phyloP scores from a whole-genome alignment of 2,113 vertebrate species.

The Erinaceus europaeus region DNA sequence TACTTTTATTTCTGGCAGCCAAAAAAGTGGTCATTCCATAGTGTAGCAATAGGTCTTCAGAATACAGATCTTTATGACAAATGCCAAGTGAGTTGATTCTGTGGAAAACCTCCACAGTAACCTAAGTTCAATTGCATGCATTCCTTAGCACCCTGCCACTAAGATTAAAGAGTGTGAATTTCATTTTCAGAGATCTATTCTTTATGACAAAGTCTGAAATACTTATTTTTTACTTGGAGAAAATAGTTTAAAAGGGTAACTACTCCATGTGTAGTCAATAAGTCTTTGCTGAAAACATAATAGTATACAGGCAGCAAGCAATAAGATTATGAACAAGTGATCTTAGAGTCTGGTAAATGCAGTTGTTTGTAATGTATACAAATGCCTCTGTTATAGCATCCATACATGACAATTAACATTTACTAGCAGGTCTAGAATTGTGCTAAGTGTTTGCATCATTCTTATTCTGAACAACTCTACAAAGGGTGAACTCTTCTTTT shows the following conservation, averaged over 20 bases:
- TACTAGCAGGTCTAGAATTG: constrained; percentile 3
- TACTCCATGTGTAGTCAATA: constrained; percentile 7
- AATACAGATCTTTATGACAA: background rate
- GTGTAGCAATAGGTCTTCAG: background rate
- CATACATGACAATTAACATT: constrained; percentile 4
- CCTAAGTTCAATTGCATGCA: background rate
- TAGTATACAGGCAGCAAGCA: background rate
- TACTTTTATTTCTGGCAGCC: constrained; percentile 23
- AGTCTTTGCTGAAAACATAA: constrained; percentile 11
- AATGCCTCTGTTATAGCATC: background rate
- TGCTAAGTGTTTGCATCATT: background rate
- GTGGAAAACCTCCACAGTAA: background rate
- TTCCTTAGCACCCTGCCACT: background rate
- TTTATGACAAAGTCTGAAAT: constrained; percentile 11
- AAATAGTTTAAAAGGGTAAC: constrained; percentile 5
- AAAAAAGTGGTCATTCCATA: background rate
- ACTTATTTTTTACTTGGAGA: constrained; percentile 20
- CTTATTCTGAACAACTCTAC: background rate
- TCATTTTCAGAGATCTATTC: constrained; percentile 15
- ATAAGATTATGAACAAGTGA: background rate
- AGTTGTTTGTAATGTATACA: constrained; percentile 23
- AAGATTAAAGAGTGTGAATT: background rate
- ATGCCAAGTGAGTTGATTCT: constrained; percentile 20
- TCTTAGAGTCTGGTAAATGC: background rate
- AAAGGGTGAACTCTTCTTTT: background rate